A percentile compares a stretch with the other conserved stretches of the same genome.
Evolutionary conservation across 2,113 vertebrate species (phyloP).

Genomic region (Poeciliopsis turrubarensis): DNA sequence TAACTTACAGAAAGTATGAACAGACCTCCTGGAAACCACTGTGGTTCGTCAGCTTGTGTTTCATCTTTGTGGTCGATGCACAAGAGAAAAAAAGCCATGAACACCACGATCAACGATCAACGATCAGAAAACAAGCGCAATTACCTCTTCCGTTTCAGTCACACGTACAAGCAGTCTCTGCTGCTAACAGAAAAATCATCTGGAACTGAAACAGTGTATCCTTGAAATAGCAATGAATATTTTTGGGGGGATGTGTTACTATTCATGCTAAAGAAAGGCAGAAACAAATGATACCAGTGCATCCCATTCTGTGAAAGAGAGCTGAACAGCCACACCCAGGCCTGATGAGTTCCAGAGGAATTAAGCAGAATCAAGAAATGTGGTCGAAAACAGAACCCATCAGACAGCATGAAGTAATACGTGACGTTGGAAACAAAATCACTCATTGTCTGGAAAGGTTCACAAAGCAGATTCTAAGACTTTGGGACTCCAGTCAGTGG

Average conservation of each 20-base stretch:
- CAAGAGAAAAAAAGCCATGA: not conserved
- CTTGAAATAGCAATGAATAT: not conserved
- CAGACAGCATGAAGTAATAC: not conserved
- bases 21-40: conserved; percentile 7
- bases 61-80: not conserved
- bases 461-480: too few species aligned
- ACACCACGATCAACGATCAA: not conserved
- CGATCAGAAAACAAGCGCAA: not conserved
- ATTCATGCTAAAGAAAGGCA: not conserved
- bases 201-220: not conserved
- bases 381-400: not conserved
- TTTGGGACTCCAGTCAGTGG: too few species aligned
- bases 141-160: not conserved
- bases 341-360: not conserved
- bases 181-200: not conserved
- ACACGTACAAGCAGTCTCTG: not conserved
- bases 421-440: too few species aligned
- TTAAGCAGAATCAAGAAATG: not conserved
- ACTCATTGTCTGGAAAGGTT: too few species aligned
- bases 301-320: not conserved
- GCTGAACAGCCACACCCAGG: not conserved
- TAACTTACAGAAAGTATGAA: not conserved
- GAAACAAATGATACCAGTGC: not conserved
- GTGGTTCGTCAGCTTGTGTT: conserved; percentile 9
- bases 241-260: not conserved